Conservation (phyloP, 2,888 invertebrate genomes). For the Notodonta dromedarius region DNA sequence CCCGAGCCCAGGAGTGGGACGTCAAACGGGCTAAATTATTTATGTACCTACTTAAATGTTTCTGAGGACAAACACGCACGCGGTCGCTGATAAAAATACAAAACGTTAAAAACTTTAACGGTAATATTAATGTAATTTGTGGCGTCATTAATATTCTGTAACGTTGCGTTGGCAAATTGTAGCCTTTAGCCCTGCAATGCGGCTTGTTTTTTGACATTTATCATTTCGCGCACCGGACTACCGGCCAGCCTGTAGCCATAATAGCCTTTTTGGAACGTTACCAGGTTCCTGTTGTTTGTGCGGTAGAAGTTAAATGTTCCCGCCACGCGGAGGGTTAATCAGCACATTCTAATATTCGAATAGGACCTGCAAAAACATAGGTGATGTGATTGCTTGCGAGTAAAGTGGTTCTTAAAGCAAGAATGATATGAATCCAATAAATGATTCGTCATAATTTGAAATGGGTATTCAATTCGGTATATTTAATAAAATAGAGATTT, state of each 20-base stretch:
- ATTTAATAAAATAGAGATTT: too few species aligned
- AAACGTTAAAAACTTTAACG: slow-evolving; percentile 16
- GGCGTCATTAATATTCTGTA: slow-evolving; percentile 37
- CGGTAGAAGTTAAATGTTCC: slow-evolving; percentile 12
- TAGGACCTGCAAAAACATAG: too few species aligned
- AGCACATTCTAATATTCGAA: too few species aligned
- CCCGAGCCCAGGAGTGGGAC: too few species aligned
- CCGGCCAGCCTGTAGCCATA: slow-evolving; percentile 45
- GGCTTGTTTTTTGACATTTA: slow-evolving; percentile 75
- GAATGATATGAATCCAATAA: too few species aligned
- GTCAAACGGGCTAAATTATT: background rate
- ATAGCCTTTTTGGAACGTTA: slow-evolving; percentile 80
- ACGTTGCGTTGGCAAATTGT: slow-evolving; percentile 45
- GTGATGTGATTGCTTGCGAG: too few species aligned
- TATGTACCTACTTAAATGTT: background rate
- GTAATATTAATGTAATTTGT: slow-evolving; percentile 42
- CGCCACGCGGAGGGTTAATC: background rate
- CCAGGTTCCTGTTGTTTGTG: slow-evolving; percentile 54
- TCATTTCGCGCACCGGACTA: slow-evolving; percentile 61
- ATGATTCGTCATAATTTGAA: too few species aligned
- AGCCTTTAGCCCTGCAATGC: slow-evolving; percentile 72
- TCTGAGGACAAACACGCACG: background rate
- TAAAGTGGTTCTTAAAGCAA: too few species aligned
- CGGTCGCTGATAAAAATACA: slow-evolving; percentile 1
- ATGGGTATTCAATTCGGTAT: too few species aligned